phyloP scores from a whole-genome alignment of 2,113 vertebrate species.

The Mola mola region DNA sequence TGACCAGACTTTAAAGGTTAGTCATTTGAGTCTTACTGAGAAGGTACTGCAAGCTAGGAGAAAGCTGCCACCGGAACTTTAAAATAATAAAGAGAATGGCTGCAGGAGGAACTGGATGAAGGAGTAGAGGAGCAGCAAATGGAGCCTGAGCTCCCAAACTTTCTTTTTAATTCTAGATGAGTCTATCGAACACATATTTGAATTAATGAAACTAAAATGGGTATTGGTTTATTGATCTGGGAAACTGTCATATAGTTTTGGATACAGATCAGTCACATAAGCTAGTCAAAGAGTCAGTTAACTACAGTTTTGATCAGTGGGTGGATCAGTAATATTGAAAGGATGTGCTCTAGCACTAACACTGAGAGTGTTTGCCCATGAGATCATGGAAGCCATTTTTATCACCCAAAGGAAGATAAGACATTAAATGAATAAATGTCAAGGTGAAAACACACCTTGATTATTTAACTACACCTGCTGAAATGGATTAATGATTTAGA shows the following conservation, averaged over 20 bases:
- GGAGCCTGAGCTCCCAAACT: too few species aligned
- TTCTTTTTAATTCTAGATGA: too few species aligned
- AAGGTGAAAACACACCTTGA: background rate
- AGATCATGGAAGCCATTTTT: conserved; percentile 9
- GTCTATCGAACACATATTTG: too few species aligned
- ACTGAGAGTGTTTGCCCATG: too few species aligned
- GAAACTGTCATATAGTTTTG: too few species aligned
- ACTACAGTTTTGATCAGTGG: background rate
- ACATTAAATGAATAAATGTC: too few species aligned
- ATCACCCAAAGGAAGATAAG: background rate
- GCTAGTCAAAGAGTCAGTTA: background rate
- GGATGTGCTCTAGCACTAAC: too few species aligned
- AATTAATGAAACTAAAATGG: too few species aligned
- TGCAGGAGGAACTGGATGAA: background rate
- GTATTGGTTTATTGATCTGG: too few species aligned
- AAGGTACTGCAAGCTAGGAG: background rate
- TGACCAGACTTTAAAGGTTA: background rate
- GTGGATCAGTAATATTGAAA: background rate
- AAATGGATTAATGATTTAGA: background rate
- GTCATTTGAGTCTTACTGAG: background rate
- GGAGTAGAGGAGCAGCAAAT: too few species aligned
- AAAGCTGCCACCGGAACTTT: conserved; percentile 9
- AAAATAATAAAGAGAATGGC: background rate
- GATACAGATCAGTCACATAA: too few species aligned
- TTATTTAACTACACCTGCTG: background rate